A percentile compares a stretch with the other conserved stretches of the same genome.
These are phyloP conservation scores for Melanargia galathea DNA, from an alignment of 2,888 invertebrate species.

Conservation along the genomic window DNA sequence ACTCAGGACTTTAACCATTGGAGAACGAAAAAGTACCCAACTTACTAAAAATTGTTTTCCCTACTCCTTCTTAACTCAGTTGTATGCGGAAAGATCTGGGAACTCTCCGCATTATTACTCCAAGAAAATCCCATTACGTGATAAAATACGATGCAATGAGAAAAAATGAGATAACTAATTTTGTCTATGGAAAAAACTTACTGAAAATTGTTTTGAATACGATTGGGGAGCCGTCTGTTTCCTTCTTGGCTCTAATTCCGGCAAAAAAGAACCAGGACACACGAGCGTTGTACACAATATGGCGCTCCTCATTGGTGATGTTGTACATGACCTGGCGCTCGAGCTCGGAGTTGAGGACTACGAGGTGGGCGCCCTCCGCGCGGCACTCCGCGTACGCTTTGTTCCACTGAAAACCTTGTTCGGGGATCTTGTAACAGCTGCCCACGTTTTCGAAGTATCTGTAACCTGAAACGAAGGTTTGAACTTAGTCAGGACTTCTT, in stretches of 20 bases:
- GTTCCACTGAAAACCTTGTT: slow-evolving; percentile 54
- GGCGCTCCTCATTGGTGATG: slow-evolving; percentile 43
- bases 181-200: slow-evolving; percentile 53
- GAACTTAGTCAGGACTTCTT: too few species aligned
- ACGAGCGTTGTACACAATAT: slow-evolving; percentile 26
- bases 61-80: too few species aligned
- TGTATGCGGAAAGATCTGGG: too few species aligned
- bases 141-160: too few species aligned
- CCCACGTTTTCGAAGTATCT: slow-evolving; percentile 49
- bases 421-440: slow-evolving; percentile 63
- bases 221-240: slow-evolving; percentile 44
- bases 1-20: too few species aligned
- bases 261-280: slow-evolving; percentile 55
- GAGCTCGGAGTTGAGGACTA: slow-evolving; percentile 57
- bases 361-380: slow-evolving; percentile 57
- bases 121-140: too few species aligned
- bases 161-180: too few species aligned
- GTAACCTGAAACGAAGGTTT: slow-evolving; percentile 55
- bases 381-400: slow-evolving; percentile 60
- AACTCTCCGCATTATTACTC: too few species aligned
- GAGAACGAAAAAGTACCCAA: too few species aligned
- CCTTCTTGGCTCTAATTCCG: slow-evolving; percentile 56
- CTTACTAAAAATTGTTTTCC: too few species aligned
- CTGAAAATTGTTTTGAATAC: slow-evolving; percentile 64
- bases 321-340: slow-evolving; percentile 52